These are phyloP conservation scores for Fopius arisanus DNA, from an alignment of 1,140 invertebrate genomes.

Conservation along the genomic window DNA sequence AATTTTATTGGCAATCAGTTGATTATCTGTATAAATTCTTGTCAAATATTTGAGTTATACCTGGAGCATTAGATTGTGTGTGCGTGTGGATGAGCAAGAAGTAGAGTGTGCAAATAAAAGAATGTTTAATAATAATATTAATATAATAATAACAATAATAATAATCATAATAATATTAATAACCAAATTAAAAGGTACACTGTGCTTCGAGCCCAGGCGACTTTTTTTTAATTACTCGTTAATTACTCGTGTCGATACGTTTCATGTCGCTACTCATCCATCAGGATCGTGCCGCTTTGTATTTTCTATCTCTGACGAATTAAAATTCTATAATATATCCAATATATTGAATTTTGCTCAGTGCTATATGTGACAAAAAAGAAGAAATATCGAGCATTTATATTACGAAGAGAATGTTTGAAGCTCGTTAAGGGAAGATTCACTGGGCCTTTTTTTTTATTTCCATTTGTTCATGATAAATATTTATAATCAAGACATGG, in stretches of 20 bases:
- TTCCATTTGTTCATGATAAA: neutral
- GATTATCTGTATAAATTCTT: neutral
- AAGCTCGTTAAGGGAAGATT: too few species aligned
- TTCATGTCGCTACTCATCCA: too few species aligned
- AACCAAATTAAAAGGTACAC: neutral
- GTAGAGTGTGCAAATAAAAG: constrained; percentile 17
- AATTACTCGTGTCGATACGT: too few species aligned
- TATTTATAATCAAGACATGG: neutral
- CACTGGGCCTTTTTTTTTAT: neutral
- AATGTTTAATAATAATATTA: neutral
- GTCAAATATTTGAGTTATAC: neutral
- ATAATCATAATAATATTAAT: too few species aligned
- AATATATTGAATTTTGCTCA: too few species aligned
- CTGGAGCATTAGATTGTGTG: neutral
- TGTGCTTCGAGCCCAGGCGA: neutral
- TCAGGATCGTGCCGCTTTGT: too few species aligned
- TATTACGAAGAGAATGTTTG: too few species aligned
- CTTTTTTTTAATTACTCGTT: neutral
- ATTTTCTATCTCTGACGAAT: too few species aligned
- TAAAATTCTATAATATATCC: too few species aligned
- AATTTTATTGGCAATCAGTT: neutral
- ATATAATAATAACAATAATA: too few species aligned
- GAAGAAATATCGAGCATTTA: too few species aligned
- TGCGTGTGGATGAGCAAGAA: constrained; percentile 9
- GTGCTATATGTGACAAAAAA: too few species aligned